Evolutionary conservation across 2,888 invertebrate species (phyloP), one percentile per base, ranked within the genome.

Genomic region (Exephanes ischioxanthus): DNA sequence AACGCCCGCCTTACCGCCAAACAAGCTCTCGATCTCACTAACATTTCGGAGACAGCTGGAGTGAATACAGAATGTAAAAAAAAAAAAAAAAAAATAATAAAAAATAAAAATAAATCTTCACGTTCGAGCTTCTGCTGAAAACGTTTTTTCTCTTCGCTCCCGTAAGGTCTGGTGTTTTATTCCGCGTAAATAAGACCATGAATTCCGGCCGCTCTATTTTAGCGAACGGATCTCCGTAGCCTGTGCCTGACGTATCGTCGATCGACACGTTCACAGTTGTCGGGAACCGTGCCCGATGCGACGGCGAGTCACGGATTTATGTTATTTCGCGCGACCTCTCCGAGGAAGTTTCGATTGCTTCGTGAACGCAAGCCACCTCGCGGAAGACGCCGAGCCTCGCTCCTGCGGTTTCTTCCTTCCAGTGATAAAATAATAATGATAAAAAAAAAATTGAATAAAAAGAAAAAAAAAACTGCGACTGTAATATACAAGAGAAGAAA

Each of bases 401-500:
- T 41, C 41, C 79, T 79, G 41, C 33, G 45, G 22, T 67, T 70
- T 51, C 55, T 53, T 53, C n/a, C 5, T 77, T 48, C 51, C 58
- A 55, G 67, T n/a, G 37, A 70, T 30, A 3, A 45, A 68, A 80
- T 53, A 80, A 70, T 55, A 51, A 9, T 19, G 30, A 30, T 19
- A 30, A 14, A 30, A 22, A 58, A 3, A 6, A 41, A 41, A 41
- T 11, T 14, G 0, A 30, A 26, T 45, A 48, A 26, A n/a, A 63
- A n/a, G n/a, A 48, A 67, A 53, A 53, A 48, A 61, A 14, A 19
- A 71, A 72, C 22, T 71, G 48, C 41, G 45, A 71, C 4, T 19
- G 19, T 16, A 75, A 63, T 75, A 51, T 48, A 61, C 26, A 70
- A 78, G 76, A 53, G 66, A 71, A 72, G 66, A 83, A 72, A 83